These are phyloP conservation scores for Distichodus sexfasciatus DNA, from an alignment of 2,797 vertebrate species.

Conservation along the genomic window DNA sequence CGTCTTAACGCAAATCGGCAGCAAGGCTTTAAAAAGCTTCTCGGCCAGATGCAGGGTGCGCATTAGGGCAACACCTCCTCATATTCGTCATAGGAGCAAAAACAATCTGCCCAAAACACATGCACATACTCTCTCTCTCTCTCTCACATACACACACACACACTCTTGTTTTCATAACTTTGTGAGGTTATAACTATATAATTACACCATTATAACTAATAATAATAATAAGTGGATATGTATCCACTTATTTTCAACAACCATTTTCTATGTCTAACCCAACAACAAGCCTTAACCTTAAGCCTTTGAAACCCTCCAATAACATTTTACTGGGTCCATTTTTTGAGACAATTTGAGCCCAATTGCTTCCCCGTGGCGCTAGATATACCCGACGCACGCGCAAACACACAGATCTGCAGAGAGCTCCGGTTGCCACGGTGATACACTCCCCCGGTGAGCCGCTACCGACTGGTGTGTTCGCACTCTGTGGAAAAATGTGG, in stretches of 20 bases:
- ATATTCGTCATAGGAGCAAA: constrained; percentile 21
- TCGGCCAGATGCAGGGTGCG: background rate
- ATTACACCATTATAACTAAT: no score
- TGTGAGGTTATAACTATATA: no score
- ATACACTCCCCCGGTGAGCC: constrained; percentile 15
- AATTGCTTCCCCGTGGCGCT: no score
- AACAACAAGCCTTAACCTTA: no score
- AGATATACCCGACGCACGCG: no score
- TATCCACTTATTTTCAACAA: no score
- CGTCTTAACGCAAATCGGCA: background rate
- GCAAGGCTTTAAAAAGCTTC: constrained; percentile 4
- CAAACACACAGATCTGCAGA: constrained; percentile 12
- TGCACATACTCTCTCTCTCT: background rate
- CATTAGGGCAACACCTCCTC: constrained; percentile 9
- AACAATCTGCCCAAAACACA: background rate
- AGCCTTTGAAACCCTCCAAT: no score
- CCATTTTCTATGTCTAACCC: no score
- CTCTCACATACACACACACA: background rate
- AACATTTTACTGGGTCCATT: no score
- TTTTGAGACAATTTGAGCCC: no score
- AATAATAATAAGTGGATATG: no score
- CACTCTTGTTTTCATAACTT: no score
- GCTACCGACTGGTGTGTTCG: constrained; percentile 20
- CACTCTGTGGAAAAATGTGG: constrained; percentile 31
- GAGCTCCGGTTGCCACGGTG: constrained; percentile 38